Evolutionary conservation across 2,888 invertebrate species (phyloP).

Genomic region (Acanthoscelides obtectus): DNA sequence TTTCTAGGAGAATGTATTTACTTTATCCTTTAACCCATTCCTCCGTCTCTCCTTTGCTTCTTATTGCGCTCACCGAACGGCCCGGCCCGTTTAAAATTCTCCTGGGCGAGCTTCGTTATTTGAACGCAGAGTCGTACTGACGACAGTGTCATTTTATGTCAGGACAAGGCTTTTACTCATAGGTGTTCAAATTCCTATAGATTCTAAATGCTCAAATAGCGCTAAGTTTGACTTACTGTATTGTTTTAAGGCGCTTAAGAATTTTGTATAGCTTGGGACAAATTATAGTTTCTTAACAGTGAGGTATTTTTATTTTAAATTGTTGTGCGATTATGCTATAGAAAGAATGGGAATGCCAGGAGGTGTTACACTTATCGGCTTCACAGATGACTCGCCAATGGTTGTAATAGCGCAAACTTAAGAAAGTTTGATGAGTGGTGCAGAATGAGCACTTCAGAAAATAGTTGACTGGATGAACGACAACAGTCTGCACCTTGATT

Average conservation of each 20-base stretch:
- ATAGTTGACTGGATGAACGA: not conserved
- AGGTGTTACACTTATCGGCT: slow-evolving; percentile 5
- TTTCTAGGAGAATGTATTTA: not conserved
- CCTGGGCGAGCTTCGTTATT: not conserved
- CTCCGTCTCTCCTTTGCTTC: not conserved
- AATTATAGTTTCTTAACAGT: no score
- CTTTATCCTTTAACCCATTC: not conserved
- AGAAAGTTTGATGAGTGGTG: no score
- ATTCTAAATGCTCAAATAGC: no score
- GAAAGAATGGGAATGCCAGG: slow-evolving; percentile 4
- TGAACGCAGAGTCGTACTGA: not conserved
- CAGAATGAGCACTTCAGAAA: not conserved
- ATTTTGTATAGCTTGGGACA: no score
- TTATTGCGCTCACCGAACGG: not conserved
- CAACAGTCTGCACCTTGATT: not conserved
- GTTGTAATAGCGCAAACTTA: not conserved
- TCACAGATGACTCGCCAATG: slow-evolving; percentile 9
- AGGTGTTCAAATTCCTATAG: no score
- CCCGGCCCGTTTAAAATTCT: not conserved
- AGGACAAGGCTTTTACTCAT: no score
- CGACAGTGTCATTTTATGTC: not conserved
- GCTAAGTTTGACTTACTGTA: no score
- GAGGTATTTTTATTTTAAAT: no score
- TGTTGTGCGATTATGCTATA: no score
- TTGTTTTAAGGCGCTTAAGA: no score